phyloP scores from a whole-genome alignment of 2,797 vertebrate genomes.

The Galagoides demidoff region DNA sequence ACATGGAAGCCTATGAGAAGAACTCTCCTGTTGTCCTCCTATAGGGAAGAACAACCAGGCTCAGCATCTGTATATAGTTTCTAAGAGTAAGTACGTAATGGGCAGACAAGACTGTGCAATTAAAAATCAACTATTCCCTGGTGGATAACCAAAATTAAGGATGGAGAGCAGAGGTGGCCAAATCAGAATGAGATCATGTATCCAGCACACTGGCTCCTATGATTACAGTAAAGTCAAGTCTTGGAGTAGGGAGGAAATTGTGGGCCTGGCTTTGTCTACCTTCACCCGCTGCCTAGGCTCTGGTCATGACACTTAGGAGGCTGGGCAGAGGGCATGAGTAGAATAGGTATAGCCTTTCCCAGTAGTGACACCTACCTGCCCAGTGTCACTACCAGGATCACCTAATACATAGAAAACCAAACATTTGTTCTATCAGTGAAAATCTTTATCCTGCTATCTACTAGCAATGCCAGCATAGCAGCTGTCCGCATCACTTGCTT shows the following conservation, averaged over 20 bases:
- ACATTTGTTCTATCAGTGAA: background rate
- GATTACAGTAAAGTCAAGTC: background rate
- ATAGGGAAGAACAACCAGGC: background rate
- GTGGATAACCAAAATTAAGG: background rate
- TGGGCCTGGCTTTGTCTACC: background rate
- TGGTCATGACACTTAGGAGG: background rate
- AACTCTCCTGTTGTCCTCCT: background rate
- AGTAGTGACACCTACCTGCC: background rate
- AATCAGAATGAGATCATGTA: background rate
- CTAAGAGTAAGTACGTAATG: background rate
- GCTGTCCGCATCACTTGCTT: background rate
- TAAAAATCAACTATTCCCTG: background rate
- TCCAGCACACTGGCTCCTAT: background rate
- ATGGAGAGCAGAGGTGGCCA: background rate
- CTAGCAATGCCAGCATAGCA: background rate
- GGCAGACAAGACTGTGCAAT: background rate
- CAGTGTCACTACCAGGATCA: background rate
- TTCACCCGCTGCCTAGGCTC: slow-evolving; percentile 18
- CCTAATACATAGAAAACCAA: background rate
- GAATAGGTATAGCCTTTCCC: background rate
- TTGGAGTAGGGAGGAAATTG: background rate
- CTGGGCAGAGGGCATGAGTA: background rate
- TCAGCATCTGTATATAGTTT: background rate
- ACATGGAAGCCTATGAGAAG: background rate
- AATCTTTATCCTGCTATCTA: background rate